Base-by-base conservation (phyloP, 1,140 invertebrate genomes). In the Pygmarrhopalites habei region DNA sequence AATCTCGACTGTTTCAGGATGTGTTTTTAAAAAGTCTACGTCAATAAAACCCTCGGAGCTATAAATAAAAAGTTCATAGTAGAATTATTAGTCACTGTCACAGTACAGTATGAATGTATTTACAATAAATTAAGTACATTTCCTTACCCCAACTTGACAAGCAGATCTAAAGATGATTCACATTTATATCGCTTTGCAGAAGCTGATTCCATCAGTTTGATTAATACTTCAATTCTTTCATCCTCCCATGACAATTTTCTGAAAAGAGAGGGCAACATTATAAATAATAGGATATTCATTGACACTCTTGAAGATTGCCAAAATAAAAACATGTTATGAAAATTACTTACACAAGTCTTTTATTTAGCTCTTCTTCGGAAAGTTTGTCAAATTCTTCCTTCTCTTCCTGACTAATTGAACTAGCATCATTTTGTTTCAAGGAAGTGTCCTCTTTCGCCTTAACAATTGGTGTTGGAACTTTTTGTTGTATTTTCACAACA, bases 151-250 rank as follows among this genome's bases (percentile, higher is more conserved):
- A 52, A 73, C 14, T 82, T 79, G 72, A 83, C 74, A 49, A 86
- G 75, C 65, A 80, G 80, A 60, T 84, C 80, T 77, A 86, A 80
- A 1, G 77, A 74, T 43, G 81, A 76, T 32, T 86, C 76, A 72
- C 81, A 83, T 60, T 81, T 29, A 26, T 52, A 23, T 5, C 28
- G 4, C 14, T 25, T 7, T 26, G 7, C 3, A 10, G 14, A 14
- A 15, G 49, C 49, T 4, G 49, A 52, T 7, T 52, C 25, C 10
- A 52, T 28, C 10, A 52, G n/a, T 7, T 26, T 26, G 10, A 52
- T 26, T 17, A 52, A 21, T 28, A 23, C 14, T 4, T 52, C 49
- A 15, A 52, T 52, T 23, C 28, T 52, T 52, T 52, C 49, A 26
- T 28, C 28, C 49, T 49, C 7, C 12, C 10, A 49, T 15, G 5